Conservation (phyloP, 2,113 vertebrate species). For the Pseudorhombus dupliciocellatus region DNA sequence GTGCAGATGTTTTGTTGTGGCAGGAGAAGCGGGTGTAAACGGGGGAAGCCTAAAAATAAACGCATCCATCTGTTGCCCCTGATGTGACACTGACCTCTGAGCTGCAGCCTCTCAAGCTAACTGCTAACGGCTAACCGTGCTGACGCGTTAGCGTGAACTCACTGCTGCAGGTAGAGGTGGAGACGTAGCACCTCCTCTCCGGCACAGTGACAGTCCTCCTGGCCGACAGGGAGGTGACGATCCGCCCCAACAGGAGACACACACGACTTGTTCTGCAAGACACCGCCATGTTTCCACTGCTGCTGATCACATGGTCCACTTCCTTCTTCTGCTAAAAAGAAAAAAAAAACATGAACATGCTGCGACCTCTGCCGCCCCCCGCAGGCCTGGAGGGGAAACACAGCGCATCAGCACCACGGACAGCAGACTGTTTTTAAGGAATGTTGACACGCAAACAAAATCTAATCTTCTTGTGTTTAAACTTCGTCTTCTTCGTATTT, state of each 20-base stretch:
- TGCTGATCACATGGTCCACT: conserved; percentile 19
- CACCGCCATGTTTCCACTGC: conserved; percentile 75
- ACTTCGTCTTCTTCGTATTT: no score
- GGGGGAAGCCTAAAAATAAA: not conserved
- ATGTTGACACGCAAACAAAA: not conserved
- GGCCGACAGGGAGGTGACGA: conserved; percentile 27
- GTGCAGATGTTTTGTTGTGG: not conserved
- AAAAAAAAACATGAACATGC: not conserved
- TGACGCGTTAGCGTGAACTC: conserved; percentile 44
- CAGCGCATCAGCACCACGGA: conserved; percentile 51
- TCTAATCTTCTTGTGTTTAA: not conserved
- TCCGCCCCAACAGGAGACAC: conserved; percentile 49
- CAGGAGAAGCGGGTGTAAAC: not conserved
- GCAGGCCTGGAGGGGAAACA: conserved; percentile 45
- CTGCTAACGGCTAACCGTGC: not conserved
- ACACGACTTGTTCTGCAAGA: conserved; percentile 17
- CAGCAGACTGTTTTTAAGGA: not conserved
- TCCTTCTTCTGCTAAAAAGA: not conserved
- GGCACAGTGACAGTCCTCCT: conserved; percentile 23
- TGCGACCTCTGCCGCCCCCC: conserved; percentile 38
- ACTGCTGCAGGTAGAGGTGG: conserved; percentile 63
- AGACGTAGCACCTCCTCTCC: conserved; percentile 48
- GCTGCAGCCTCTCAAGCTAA: not conserved
- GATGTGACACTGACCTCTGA: conserved; percentile 47
- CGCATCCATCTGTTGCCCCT: not conserved